Evolutionary conservation across 2,888 invertebrate genomes (phyloP), one percentile per base, ranked within the genome.

Genomic region (Chalcosyrphus nemorum): DNA sequence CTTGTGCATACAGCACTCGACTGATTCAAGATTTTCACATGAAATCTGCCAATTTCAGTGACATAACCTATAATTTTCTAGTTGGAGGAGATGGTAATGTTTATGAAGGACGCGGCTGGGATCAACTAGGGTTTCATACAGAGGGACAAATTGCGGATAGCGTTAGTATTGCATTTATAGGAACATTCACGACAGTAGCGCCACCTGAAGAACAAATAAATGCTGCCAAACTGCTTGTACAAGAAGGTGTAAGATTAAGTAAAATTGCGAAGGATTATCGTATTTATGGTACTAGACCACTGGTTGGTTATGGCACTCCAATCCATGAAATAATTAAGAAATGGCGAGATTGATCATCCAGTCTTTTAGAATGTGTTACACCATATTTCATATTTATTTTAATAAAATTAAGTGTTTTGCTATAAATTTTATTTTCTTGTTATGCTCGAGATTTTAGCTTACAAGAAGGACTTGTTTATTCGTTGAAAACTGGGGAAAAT

Each of bases 11-110:
- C n/a, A 92, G 92, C 4, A 93, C 88, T 0, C 87, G 87, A 1
- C 80, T 86, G 2, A 89, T 90, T 27, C 95, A 96, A 89, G 92
- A 91, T 50, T 94, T 93, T 87, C 96, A 96, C 90, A 94, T 96
- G 75, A 94, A 95, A 77, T 92, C 92, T 19, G 88, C 88, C n/a
- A 87, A 91, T 0, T 95, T 94, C 94, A 92, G 90, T 57, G 96
- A 96, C 88, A 94, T 96, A 27, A 95, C 92, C 0, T 96, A 96
- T 90, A 97, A 95, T 89, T 97, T 96, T 87, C 89, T 97, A 7
- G 93, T 97, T 0, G 96, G 96, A 0, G 96, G 95, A 4, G 95
- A 96, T 88, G 96, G 96, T 0, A 92, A 93, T 0, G 94, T 94
- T 0, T 96, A 95, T 89, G 93, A 93, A 86, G 96, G 95, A 0